Evolutionary conservation across 2,113 vertebrate species (phyloP).

Genomic region (Thymallus thymallus): DNA sequence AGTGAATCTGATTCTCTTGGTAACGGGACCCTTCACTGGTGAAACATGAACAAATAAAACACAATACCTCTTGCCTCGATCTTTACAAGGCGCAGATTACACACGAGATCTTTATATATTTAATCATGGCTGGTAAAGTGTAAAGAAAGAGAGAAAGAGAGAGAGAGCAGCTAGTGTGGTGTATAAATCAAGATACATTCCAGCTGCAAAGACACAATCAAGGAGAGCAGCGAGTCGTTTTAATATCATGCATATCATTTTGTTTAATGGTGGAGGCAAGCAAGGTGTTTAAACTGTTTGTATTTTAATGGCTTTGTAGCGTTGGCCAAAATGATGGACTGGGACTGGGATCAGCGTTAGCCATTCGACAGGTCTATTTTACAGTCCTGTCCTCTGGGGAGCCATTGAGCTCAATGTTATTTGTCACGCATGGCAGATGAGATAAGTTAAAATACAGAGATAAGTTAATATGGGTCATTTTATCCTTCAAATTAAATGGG

Average conservation of each 20-base stretch:
- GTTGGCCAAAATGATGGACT: conserved; percentile 18
- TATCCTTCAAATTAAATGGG: conserved; percentile 24
- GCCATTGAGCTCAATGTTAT: conserved; percentile 7
- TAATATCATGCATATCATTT: conserved; percentile 22
- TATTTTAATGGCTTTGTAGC: conserved; percentile 20
- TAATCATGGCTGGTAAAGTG: conserved; percentile 4
- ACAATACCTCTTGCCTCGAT: conserved; percentile 10
- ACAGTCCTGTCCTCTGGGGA: conserved; percentile 15
- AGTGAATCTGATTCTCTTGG: conserved; percentile 8
- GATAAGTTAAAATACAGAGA: conserved; percentile 13
- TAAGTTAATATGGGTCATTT: conserved; percentile 19
- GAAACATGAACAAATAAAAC: conserved; percentile 17
- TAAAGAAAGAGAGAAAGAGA: background rate
- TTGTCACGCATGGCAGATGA: conserved; percentile 12
- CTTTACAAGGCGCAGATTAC: conserved; percentile 9
- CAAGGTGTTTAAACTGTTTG: conserved; percentile 23
- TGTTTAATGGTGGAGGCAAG: background rate
- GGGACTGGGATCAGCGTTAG: conserved; percentile 13
- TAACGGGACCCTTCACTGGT: conserved; percentile 9
- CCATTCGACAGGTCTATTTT: conserved; percentile 4
- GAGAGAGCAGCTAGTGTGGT: no score
- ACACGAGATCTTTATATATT: background rate
- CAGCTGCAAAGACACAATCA: conserved; percentile 17
- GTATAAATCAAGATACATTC: conserved; percentile 8
- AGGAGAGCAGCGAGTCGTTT: conserved; percentile 2